A percentile compares a stretch with the other conserved stretches of the same genome.
These are phyloP conservation scores for Volucella bombylans DNA, from an alignment of 2,888 invertebrate species.

Conservation along the genomic window DNA sequence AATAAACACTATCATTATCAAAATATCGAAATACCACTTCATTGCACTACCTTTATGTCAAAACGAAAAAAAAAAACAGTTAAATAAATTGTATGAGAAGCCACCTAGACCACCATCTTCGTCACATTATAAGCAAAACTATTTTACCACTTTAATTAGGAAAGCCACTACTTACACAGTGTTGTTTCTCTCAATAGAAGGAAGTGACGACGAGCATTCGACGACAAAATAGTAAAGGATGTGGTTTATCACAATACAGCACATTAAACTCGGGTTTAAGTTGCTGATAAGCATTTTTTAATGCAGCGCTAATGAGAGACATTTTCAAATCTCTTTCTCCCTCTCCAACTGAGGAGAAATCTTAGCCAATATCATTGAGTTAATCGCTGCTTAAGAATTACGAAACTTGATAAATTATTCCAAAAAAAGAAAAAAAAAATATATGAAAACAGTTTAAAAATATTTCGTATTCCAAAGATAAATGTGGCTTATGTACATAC, in stretches of 20 bases:
- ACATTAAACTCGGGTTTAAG: conserved; percentile 51
- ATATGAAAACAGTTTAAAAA: conserved; percentile 28
- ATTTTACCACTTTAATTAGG: conserved; percentile 18
- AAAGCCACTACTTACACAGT: conserved; percentile 22
- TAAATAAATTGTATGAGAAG: conserved; percentile 20
- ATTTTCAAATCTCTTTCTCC: conserved; percentile 26
- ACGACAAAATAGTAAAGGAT: conserved; percentile 61
- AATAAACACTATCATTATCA: conserved; percentile 25
- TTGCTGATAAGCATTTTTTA: conserved; percentile 52
- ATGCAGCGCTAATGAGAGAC: conserved; percentile 23
- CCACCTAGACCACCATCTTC: conserved; percentile 37
- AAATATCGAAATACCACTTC: conserved; percentile 44
- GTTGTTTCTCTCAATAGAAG: conserved; percentile 37
- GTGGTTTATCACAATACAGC: conserved; percentile 65
- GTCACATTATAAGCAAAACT: conserved; percentile 41
- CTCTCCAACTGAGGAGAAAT: conserved; percentile 13
- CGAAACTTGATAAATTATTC: conserved; percentile 59
- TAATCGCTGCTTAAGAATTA: conserved; percentile 44
- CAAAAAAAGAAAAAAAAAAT: conserved; percentile 18
- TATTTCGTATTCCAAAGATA: conserved; percentile 36
- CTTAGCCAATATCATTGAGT: conserved; percentile 28
- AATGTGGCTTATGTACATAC: background rate
- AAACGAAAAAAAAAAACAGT: conserved; percentile 15
- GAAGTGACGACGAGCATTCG: conserved; percentile 54
- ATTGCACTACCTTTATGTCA: conserved; percentile 32